phyloP scores from a whole-genome alignment of 2,888 invertebrate species.

The Geotrupes spiniger region DNA sequence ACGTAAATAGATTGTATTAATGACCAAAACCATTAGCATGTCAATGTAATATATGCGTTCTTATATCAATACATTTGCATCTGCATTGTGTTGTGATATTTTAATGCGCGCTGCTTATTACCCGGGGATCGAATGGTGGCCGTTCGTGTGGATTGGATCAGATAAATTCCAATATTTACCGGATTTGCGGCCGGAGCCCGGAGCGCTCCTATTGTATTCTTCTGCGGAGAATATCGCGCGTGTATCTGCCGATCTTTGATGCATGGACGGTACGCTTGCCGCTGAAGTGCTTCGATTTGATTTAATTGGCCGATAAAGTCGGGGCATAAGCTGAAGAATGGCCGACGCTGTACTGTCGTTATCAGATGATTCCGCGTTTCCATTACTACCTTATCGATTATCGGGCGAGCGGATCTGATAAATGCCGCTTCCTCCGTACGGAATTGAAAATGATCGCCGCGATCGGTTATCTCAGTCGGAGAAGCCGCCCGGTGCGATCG shows the following conservation, averaged over 20 bases:
- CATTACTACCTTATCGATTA: slow-evolving; percentile 20
- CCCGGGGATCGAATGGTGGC: not conserved
- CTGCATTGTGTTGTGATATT: too few relatives aligned
- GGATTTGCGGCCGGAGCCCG: slow-evolving; percentile 18
- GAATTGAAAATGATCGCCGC: slow-evolving; percentile 20
- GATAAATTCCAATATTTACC: slow-evolving; percentile 15
- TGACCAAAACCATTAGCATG: too few relatives aligned
- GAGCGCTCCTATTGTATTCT: slow-evolving; percentile 24
- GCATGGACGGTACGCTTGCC: slow-evolving; percentile 37
- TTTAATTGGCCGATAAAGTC: slow-evolving; percentile 45
- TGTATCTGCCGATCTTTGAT: slow-evolving; percentile 39
- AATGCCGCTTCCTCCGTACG: slow-evolving; percentile 16
- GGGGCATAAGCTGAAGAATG: slow-evolving; percentile 31
- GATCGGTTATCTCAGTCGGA: not conserved
- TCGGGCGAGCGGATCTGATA: slow-evolving; percentile 16
- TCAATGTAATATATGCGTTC: too few relatives aligned
- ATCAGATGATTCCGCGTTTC: slow-evolving; percentile 22
- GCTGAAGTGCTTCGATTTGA: slow-evolving; percentile 43
- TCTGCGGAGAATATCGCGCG: slow-evolving; percentile 15
- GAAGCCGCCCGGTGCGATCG: not conserved
- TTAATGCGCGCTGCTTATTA: slow-evolving; percentile 2
- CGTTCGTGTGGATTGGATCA: slow-evolving; percentile 10
- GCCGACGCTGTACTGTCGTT: slow-evolving; percentile 22
- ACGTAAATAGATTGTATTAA: too few relatives aligned
- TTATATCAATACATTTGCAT: too few relatives aligned